These are phyloP conservation scores for Drosophila orosa DNA, from an alignment of 1,140 invertebrate genomes.

Conservation along the genomic window DNA sequence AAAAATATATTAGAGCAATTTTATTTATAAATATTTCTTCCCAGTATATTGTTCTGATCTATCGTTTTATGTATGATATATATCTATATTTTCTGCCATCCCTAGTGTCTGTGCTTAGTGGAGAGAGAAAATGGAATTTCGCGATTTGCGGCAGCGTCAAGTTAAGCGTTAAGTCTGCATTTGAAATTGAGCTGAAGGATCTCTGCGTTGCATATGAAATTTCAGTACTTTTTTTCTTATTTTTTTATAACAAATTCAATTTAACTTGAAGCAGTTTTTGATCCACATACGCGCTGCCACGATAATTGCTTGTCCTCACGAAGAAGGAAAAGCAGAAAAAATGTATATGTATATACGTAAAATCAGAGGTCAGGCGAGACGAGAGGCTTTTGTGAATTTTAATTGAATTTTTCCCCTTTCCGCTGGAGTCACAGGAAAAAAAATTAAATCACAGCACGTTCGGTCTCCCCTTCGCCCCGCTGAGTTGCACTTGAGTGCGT, in stretches of 20 bases:
- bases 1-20: neutral
- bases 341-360: neutral
- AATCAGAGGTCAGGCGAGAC: conserved; percentile 50
- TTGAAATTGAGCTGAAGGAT: conserved; percentile 23
- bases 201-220: conserved; percentile 14
- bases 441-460: conserved; percentile 78
- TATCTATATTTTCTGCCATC: neutral
- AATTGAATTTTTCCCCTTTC: conserved; percentile 69
- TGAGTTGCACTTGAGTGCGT: conserved; percentile 72
- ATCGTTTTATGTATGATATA: neutral
- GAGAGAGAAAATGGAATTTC: conserved; percentile 24
- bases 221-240: neutral
- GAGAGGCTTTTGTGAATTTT: conserved; percentile 74
- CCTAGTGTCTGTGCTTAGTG: neutral
- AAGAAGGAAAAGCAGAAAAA: neutral
- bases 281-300: conserved; percentile 63
- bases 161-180: conserved; percentile 33
- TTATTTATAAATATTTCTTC: neutral
- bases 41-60: neutral
- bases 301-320: conserved; percentile 53
- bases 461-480: neutral
- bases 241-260: conserved; percentile 78
- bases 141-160: conserved; percentile 30
- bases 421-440: conserved; percentile 52
- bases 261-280: conserved; percentile 70